A percentile compares a stretch with the other conserved stretches of the same genome.
These are phyloP conservation scores for Amphipyra tragopoginis DNA, from an alignment of 2,888 invertebrate species.

Conservation along the genomic window DNA sequence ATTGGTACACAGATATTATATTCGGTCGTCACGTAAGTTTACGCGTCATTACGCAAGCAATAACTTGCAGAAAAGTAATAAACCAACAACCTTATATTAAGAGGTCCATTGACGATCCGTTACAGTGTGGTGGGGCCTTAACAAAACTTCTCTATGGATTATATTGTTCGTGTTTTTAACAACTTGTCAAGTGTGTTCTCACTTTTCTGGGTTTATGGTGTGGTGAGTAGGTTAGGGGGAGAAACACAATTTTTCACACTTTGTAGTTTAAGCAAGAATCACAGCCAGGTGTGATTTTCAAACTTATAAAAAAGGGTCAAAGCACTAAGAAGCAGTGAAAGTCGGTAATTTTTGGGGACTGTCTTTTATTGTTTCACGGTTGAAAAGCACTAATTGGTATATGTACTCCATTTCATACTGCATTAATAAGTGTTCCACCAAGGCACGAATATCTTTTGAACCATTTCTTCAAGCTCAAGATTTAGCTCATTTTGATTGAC, in stretches of 20 bases:
- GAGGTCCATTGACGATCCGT: conserved; percentile 53
- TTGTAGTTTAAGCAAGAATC: no score
- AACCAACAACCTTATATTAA: conserved; percentile 64
- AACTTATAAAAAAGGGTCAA: no score
- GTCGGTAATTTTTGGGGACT: no score
- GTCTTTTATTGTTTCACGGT: no score
- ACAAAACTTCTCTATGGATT: conserved; percentile 25
- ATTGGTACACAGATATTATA: conserved; percentile 58
- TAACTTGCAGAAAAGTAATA: conserved; percentile 74
- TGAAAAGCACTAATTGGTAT: no score
- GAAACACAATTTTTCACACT: not conserved
- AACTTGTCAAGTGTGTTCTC: conserved; percentile 42
- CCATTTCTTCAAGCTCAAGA: no score
- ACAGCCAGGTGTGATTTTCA: no score
- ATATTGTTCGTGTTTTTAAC: conserved; percentile 37
- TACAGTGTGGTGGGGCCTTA: conserved; percentile 16
- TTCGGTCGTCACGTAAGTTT: conserved; percentile 66
- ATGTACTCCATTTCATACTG: no score
- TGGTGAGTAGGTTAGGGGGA: conserved; percentile 5
- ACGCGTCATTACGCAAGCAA: conserved; percentile 71
- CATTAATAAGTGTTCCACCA: no score
- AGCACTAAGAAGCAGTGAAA: no score
- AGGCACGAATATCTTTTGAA: no score
- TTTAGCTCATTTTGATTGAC: no score
- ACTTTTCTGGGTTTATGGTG: conserved; percentile 25